A percentile compares a stretch with the other conserved stretches of the same genome.
These are phyloP conservation scores for Ophioninae sp. DNA, from an alignment of 2,888 invertebrate species.

Conservation along the genomic window DNA sequence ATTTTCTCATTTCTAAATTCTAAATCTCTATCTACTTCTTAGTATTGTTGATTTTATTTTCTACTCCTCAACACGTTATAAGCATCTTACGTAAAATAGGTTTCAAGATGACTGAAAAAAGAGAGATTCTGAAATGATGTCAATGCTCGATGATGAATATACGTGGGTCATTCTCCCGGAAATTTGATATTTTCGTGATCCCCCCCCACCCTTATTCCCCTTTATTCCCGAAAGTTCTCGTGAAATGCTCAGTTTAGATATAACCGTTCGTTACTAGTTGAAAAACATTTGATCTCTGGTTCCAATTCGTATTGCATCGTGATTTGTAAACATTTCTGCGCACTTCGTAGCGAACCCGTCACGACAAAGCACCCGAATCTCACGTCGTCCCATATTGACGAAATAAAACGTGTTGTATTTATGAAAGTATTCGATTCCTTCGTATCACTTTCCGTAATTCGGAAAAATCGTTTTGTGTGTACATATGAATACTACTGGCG, in stretches of 20 bases:
- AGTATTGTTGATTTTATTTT: conserved; percentile 57
- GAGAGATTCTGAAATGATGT: conserved; percentile 38
- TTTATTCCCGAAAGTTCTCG: not conserved
- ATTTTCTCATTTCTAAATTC: conserved; percentile 54
- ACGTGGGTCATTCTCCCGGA: conserved; percentile 75
- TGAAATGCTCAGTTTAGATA: conserved; percentile 40
- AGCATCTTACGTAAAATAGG: conserved; percentile 63
- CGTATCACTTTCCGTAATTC: not conserved
- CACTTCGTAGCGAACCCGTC: conserved; percentile 40
- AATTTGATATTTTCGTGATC: conserved; percentile 59
- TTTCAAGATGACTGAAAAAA: conserved; percentile 33
- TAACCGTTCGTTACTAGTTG: not conserved
- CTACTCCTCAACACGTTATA: conserved; percentile 58
- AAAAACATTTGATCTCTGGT: not conserved
- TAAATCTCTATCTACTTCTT: conserved; percentile 59
- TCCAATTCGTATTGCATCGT: conserved; percentile 42
- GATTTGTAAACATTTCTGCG: conserved; percentile 27
- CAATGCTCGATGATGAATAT: conserved; percentile 58
- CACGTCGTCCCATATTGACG: conserved; percentile 15
- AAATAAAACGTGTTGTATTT: conserved; percentile 8
- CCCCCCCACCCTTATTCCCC: conserved; percentile 22
- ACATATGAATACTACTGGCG: not conserved
- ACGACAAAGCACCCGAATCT: conserved; percentile 13
- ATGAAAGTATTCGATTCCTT: conserved; percentile 5
- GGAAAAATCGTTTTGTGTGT: not conserved